Percentiles rank a stretch among this genome's conserved stretches.
Evolutionary conservation across 1,140 invertebrate species (phyloP).

Genomic region (Ericerus pela): DNA sequence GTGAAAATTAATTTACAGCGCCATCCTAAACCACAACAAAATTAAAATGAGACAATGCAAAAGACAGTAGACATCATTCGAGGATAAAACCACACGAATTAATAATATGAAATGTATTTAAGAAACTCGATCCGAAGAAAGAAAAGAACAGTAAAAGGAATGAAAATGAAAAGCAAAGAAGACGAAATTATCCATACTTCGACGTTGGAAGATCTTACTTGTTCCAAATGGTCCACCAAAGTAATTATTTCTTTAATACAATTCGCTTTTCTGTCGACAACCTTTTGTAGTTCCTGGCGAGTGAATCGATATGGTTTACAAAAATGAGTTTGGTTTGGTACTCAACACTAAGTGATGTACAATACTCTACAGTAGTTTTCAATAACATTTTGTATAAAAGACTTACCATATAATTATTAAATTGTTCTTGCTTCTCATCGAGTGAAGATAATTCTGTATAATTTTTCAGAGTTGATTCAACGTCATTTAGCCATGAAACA

Average conservation of each 20-base stretch:
- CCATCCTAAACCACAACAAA: too few relatives aligned
- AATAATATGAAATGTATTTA: too few relatives aligned
- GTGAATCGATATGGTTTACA: not conserved
- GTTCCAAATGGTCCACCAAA: slow-evolving; percentile 63
- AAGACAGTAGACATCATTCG: too few relatives aligned
- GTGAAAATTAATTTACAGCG: too few relatives aligned
- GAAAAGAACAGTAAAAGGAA: not conserved
- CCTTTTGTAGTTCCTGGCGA: slow-evolving; percentile 55
- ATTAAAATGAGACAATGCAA: too few relatives aligned
- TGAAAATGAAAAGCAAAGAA: not conserved
- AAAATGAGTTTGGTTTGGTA: not conserved
- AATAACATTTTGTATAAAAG: not conserved
- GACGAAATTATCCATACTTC: not conserved
- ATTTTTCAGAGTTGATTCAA: slow-evolving; percentile 74
- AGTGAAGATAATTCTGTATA: slow-evolving; percentile 67
- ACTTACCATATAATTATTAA: slow-evolving; percentile 76
- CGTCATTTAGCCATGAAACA: slow-evolving; percentile 67
- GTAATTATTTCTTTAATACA: slow-evolving; percentile 55
- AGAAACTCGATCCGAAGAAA: too few relatives aligned
- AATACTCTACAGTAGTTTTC: not conserved
- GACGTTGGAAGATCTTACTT: slow-evolving; percentile 49
- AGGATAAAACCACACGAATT: too few relatives aligned
- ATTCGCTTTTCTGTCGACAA: slow-evolving; percentile 50
- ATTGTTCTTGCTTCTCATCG: slow-evolving; percentile 79
- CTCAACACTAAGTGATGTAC: not conserved